phyloP scores from a whole-genome alignment of 2,888 invertebrate genomes.

The Leptinotarsa rubiginosa region DNA sequence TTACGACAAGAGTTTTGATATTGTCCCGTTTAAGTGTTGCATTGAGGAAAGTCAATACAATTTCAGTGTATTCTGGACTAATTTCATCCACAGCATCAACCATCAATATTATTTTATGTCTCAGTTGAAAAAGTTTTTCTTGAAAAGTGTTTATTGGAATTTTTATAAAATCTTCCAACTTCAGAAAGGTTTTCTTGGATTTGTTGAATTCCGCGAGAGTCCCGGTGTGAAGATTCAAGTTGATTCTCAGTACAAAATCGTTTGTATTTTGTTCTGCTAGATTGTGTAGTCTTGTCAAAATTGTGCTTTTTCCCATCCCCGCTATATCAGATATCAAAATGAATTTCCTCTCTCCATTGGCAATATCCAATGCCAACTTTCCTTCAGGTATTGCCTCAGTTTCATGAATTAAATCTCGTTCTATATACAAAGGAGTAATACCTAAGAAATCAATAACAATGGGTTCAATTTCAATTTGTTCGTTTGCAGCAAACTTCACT shows the following conservation, averaged over 20 bases:
- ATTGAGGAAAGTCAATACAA: constrained; percentile 22
- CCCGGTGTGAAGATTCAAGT: constrained; percentile 20
- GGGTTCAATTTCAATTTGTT: background rate
- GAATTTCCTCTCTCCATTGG: background rate
- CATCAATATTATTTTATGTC: constrained; percentile 22
- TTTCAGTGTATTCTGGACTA: constrained; percentile 23
- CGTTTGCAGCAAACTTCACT: background rate
- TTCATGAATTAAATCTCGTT: constrained; percentile 6
- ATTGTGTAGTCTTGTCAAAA: constrained; percentile 12
- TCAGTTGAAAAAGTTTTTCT: constrained; percentile 18
- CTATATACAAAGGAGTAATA: background rate
- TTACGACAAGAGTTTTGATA: constrained; percentile 28
- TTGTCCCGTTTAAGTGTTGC: background rate
- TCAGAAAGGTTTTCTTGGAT: background rate
- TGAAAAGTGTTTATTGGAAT: constrained; percentile 9
- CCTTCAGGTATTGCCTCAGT: background rate
- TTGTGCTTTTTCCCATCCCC: constrained; percentile 28
- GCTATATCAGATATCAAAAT: constrained; percentile 26
- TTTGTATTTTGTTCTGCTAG: constrained; percentile 2
- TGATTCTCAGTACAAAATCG: constrained; percentile 23
- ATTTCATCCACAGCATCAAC: constrained; percentile 35
- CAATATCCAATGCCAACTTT: background rate
- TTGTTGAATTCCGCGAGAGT: constrained; percentile 8
- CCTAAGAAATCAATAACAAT: background rate
- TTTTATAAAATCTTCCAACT: constrained; percentile 16